A percentile compares a stretch with the other conserved stretches of the same genome.
Evolutionary conservation across 2,888 invertebrate genomes (phyloP).

Genomic region (Melanophora roralis): DNA sequence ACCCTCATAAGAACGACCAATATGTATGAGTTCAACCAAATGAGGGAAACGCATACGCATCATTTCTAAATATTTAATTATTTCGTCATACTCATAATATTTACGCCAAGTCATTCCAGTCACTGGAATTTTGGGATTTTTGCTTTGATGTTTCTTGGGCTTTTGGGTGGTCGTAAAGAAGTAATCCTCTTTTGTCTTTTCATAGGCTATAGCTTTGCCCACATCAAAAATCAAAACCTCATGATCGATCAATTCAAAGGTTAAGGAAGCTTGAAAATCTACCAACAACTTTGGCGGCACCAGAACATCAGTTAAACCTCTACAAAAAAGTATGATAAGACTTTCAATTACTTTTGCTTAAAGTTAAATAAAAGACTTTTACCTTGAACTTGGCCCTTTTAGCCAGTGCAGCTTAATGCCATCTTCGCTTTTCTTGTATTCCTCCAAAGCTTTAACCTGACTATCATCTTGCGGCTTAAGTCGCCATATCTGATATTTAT

Average conservation of each 20-base stretch:
- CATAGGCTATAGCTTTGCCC: conserved; percentile 84
- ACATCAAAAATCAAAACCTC: conserved; percentile 85
- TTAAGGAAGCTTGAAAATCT: conserved; percentile 78
- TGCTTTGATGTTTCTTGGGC: conserved; percentile 40
- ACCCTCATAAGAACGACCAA: conserved; percentile 86
- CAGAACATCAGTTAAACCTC: conserved; percentile 83
- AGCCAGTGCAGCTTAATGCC: conserved; percentile 81
- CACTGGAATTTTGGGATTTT: conserved; percentile 8
- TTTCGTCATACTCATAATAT: conserved; percentile 85
- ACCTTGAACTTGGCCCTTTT: conserved; percentile 79
- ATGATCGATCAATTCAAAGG: conserved; percentile 81
- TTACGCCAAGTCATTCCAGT: conserved; percentile 83
- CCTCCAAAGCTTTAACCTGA: conserved; percentile 77
- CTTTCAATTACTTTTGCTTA: not conserved
- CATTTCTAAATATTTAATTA: conserved; percentile 83
- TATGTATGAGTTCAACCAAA: conserved; percentile 82
- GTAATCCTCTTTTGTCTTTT: conserved; percentile 80
- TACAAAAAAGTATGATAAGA: conserved; percentile 43
- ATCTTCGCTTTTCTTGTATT: conserved; percentile 77
- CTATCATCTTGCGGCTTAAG: conserved; percentile 76
- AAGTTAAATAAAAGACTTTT: not conserved
- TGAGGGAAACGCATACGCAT: conserved; percentile 82
- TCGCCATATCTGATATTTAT: conserved; percentile 79
- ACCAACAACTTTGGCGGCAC: conserved; percentile 82
- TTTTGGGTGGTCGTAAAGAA: conserved; percentile 67